Conservation (phyloP, 1,140 invertebrate genomes). For the Tyrophagus putrescentiae region DNA sequence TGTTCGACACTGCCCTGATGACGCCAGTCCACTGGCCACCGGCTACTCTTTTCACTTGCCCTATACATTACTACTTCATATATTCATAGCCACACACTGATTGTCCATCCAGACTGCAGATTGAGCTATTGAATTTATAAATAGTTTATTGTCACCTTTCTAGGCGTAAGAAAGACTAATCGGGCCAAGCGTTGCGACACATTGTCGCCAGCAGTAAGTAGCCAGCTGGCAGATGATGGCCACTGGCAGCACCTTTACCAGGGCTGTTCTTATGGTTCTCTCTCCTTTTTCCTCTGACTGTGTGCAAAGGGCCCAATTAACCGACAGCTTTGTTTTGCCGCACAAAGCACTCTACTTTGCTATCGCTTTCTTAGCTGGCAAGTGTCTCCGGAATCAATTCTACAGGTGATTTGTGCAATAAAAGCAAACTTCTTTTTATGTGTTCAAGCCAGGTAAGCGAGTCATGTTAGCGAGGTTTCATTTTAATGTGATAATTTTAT, state of each 20-base stretch:
- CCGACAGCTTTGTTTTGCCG: neutral
- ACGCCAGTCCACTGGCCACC: neutral
- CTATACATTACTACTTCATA: too few species aligned
- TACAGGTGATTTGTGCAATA: conserved; percentile 14
- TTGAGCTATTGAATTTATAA: conserved; percentile 13
- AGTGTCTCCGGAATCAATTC: conserved; percentile 2
- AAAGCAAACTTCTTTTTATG: neutral
- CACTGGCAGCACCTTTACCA: too few species aligned
- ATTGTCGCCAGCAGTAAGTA: conserved; percentile 8
- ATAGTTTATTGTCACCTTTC: conserved; percentile 12
- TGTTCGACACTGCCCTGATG: too few species aligned
- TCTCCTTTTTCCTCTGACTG: too few species aligned
- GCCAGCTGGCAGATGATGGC: too few species aligned
- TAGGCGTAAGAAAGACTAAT: neutral
- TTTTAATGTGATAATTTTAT: conserved; percentile 14
- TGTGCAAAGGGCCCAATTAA: neutral
- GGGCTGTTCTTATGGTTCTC: too few species aligned
- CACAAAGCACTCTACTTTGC: neutral
- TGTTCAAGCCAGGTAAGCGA: neutral
- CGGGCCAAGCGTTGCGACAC: neutral
- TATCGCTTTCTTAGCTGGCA: neutral
- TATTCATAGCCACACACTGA: conserved; percentile 1
- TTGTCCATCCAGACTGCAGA: neutral
- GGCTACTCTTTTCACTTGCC: too few species aligned
- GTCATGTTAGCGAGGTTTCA: neutral